Evolutionary conservation across 2,113 vertebrate genomes (phyloP).

Genomic region (Amazona vittata): DNA sequence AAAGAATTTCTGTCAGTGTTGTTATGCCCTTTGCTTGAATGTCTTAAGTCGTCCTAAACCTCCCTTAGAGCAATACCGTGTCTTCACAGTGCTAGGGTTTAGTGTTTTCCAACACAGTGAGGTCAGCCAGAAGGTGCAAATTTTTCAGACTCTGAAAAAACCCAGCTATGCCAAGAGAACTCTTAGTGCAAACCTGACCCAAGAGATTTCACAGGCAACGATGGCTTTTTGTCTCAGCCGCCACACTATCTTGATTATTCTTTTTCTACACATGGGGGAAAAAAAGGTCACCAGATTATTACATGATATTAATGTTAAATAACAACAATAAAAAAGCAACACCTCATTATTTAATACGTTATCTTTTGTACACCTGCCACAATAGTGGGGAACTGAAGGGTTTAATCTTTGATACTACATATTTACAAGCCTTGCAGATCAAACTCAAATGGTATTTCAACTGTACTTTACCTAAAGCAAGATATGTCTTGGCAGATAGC

Average conservation of each 20-base stretch:
- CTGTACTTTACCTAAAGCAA: constrained; percentile 76
- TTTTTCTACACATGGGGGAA: not conserved
- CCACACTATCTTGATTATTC: not conserved
- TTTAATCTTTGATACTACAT: constrained; percentile 66
- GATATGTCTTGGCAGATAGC: constrained; percentile 70
- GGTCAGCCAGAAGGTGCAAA: not conserved
- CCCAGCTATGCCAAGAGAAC: not conserved
- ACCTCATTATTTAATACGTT: constrained; percentile 1
- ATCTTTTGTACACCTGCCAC: constrained; percentile 34
- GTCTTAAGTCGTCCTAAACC: not conserved
- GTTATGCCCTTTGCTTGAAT: not conserved
- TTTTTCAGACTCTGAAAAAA: not conserved
- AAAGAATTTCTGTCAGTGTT: not conserved
- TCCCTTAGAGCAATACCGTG: not conserved
- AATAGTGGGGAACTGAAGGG: not conserved
- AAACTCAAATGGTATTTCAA: constrained; percentile 67
- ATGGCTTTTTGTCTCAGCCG: not conserved
- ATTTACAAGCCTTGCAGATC: constrained; percentile 62
- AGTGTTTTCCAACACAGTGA: not conserved
- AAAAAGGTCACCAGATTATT: not conserved
- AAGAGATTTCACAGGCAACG: not conserved
- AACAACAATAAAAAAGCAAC: not conserved
- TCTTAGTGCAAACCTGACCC: not conserved
- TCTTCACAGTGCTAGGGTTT: not conserved
- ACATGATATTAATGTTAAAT: not conserved